Base-by-base conservation (phyloP, 2,888 invertebrate genomes). In the Arge pagana region DNA sequence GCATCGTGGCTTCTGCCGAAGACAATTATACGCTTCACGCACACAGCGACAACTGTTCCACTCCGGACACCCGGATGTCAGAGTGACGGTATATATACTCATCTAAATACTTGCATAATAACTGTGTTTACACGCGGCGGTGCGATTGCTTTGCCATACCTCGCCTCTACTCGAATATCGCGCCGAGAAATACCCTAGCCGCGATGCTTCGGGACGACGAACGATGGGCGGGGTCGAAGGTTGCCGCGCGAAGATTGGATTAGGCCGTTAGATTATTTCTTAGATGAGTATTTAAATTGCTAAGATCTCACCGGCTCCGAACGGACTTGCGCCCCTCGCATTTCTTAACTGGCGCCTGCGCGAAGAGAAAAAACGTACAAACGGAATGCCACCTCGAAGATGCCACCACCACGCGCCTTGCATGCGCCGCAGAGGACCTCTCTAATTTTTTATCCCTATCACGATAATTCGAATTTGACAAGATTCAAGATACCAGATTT, bases 231-330 rank as follows among this genome's bases (percentile, higher is more conserved):
- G 62, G 58, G 58, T 61, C 54, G 45, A 52, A 52, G 55, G 58
- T 57, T 59, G 56, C 58, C 57, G 61, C 59, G 50, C 43, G 52
- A 52, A 65, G 63, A 64, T 67, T 60, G 62, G 62, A 64, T 67
- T 57, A 57, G 59, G 51, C 55, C 62, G 63, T 66, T 58, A 57
- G 59, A 53, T 56, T 61, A 62, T 66, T 65, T 59, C 62, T 33
- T 52, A 57, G 56, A 56, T 54, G 56, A 49, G 51, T 55, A 59
- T 62, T 61, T 59, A 59, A 64, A 64, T 62, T 55, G 53, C 48
- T 48, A 26, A 58, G 54, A 58, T 58, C 56, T 54, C 51, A 52
- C 53, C 56, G 52, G 49, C 53, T 53, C 55, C 52, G 51, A 54
- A 52, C 50, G 28, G 13, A 31, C 49, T 45, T 30, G 52, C 54